phyloP scores from a whole-genome alignment of 2,797 vertebrate species.

The Masticophis lateralis region DNA sequence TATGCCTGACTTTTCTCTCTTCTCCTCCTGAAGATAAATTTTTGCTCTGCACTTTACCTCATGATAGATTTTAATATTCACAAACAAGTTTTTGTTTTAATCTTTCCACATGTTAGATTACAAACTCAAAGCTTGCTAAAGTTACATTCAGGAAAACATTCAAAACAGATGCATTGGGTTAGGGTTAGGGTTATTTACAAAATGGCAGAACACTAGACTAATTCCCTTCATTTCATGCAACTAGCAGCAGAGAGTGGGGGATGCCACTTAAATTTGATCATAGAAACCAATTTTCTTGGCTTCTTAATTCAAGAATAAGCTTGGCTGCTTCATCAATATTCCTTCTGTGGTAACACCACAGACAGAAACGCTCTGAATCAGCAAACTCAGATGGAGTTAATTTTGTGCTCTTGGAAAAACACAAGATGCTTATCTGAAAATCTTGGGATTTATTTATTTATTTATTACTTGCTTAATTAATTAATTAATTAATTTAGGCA shows the following conservation, averaged over 20 bases:
- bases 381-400: background rate
- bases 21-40: background rate
- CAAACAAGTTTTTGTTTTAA: background rate
- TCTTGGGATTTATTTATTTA: background rate
- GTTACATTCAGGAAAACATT: background rate
- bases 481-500: background rate
- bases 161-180: background rate
- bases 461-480: no score
- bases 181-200: background rate
- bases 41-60: background rate
- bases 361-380: background rate
- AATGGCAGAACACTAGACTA: background rate
- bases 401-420: background rate
- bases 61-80: background rate
- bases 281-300: slow-evolving; percentile 27
- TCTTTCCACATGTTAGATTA: background rate
- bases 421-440: background rate
- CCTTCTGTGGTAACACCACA: background rate
- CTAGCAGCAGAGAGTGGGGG: background rate
- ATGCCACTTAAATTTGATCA: background rate
- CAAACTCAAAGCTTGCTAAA: background rate
- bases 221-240: background rate
- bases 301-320: slow-evolving; percentile 30
- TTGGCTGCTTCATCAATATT: background rate
- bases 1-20: background rate